These are phyloP conservation scores for Apocrypta bakeri DNA, from an alignment of 1,140 invertebrate species.

Conservation along the genomic window DNA sequence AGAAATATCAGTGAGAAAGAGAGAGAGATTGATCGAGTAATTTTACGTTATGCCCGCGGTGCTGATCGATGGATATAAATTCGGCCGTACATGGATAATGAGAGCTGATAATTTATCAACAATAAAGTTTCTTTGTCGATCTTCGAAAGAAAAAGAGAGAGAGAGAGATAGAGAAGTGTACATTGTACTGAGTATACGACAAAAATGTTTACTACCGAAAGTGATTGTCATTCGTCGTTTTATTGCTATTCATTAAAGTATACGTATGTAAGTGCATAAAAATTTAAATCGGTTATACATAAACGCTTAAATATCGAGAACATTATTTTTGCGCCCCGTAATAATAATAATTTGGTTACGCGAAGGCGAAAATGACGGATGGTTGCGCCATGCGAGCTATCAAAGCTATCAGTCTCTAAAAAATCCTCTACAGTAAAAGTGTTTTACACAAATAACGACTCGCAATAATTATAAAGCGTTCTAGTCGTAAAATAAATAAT, in stretches of 20 bases:
- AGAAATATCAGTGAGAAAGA: background rate
- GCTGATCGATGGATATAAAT: constrained; percentile 29
- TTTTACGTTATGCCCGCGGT: constrained; percentile 4
- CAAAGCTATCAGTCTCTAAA: background rate
- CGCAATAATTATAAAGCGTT: background rate
- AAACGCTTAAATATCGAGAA: no score
- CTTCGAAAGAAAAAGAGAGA: background rate
- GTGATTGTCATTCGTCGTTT: background rate
- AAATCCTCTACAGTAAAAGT: no score
- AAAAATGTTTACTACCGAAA: background rate
- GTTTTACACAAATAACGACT: background rate
- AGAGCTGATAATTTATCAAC: constrained; percentile 6
- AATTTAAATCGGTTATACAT: no score
- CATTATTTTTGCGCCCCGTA: no score
- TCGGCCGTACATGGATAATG: background rate
- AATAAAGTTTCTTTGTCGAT: constrained; percentile 1
- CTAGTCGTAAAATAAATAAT: background rate
- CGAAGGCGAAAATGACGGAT: background rate
- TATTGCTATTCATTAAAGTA: background rate
- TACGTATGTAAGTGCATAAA: background rate
- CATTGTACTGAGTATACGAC: background rate
- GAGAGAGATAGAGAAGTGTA: no score
- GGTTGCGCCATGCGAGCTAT: background rate
- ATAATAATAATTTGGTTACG: no score
- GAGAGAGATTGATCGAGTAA: constrained; percentile 3